Evolutionary conservation across 1,140 invertebrate species (phyloP), one percentile per base, ranked within the genome.

Genomic region (Oncopodura yosiiana): DNA sequence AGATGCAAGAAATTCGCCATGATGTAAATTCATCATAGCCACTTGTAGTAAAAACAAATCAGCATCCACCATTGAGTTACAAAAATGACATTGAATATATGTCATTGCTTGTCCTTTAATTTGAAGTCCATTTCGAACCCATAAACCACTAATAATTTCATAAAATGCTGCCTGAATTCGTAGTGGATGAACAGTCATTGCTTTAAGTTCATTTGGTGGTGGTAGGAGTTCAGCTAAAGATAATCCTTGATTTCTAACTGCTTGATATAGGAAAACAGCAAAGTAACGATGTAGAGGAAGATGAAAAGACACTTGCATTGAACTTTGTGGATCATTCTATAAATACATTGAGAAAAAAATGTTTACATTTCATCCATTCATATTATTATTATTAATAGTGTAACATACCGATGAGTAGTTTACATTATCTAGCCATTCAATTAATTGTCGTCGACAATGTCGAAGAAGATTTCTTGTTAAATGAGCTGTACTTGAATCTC

Each of bases 81-180:
- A 95, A 73, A 97, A 97, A 73, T 97, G 94, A 55, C 89, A 93
- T 70, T 97, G 94, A 61, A 96, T 91, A 68, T 97, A 98, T 18
- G 94, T 96, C 90, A 97, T 96, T 4, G 93, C 92, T 74, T 97
- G 93, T 12, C 92, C 92, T 72, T 92, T 92, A 61, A 97, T 96
- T 76, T 97, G 94, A 1, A 95, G 75, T 1, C 94, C 94, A 74
- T 97, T 97, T 48, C 93, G 78, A 24, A 96, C 87, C 94, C 94
- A 97, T 65, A 95, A 78, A 12, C 87, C 88, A 63, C 84, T 84
- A 42, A 93, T 74, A 63, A 96, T 94, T 76, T 97, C 93, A 70
- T 94, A 89, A 71, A 94, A 92, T 1, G 88, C 83, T 51, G 88
- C 89, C 87, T 95, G 90, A 52, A 93, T 84, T 60, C 90, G 78